Conservation (phyloP, 2,113 vertebrate species). For the Halcyon senegalensis region DNA sequence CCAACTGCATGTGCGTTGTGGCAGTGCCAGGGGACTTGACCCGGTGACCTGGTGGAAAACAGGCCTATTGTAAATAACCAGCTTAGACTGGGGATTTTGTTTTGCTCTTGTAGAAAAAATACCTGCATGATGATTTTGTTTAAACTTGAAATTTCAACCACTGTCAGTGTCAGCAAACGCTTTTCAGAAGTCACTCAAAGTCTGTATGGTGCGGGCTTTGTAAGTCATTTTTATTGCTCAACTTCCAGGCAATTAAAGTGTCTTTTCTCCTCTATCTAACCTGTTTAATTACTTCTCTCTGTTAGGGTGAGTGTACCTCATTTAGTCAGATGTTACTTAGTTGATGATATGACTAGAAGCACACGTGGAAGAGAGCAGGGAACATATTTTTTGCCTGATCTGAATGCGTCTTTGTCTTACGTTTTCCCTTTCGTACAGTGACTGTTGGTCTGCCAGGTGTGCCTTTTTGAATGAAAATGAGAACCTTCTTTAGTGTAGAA, state of each 20-base stretch:
- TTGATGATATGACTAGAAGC: constrained; percentile 19
- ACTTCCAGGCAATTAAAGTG: constrained; percentile 43
- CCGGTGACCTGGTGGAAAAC: not conserved
- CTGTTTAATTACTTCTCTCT: constrained; percentile 38
- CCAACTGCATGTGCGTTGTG: fast-evolving
- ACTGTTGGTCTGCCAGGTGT: constrained; percentile 66
- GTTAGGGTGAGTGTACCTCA: not conserved
- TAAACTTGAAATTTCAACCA: not conserved
- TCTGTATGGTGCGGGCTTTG: not conserved
- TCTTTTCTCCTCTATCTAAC: constrained; percentile 43
- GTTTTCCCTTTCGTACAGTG: not conserved
- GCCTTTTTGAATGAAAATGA: constrained; percentile 71
- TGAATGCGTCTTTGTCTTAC: constrained; percentile 38
- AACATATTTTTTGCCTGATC: constrained; percentile 10
- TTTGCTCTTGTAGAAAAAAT: not conserved
- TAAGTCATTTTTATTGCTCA: not conserved
- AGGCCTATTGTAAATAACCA: not conserved
- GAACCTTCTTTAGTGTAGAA: constrained; percentile 58
- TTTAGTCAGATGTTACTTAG: constrained; percentile 39
- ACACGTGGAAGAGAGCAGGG: not conserved
- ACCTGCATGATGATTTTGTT: not conserved
- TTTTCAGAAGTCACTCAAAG: not conserved
- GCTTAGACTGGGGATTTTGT: not conserved
- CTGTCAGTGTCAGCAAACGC: not conserved
- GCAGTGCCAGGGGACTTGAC: not conserved